Base-by-base conservation (phyloP, 1,140 invertebrate genomes). In the Papilio xuthus region DNA sequence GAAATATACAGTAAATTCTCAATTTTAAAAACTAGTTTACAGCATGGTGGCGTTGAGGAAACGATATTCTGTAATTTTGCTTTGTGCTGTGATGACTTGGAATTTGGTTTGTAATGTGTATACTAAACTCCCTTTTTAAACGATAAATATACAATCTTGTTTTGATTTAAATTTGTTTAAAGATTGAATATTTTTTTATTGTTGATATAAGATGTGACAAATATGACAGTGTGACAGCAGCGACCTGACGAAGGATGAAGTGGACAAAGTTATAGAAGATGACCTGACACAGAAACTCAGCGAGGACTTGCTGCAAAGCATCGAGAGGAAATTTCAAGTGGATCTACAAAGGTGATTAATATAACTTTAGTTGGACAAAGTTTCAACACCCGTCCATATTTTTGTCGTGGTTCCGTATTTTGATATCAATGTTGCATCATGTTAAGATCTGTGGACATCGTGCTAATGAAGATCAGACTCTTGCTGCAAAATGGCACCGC, bases 281-380 rank as follows among this genome's bases (percentile, higher is more conserved):
- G 92, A 93, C 74, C 88, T 93, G 20, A 93, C 92, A 0, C 80
- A 85, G 41, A 93, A 93, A 78, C 80, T 93, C 8, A 84, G 86
- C 0, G 86, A 85, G 15, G 92, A 93, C 50, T 81, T 93, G 41
- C 78, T 92, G 8, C 90, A 92, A 75, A 92, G 90, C 71, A 88
- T 93, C 44, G 90, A 93, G 80, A 89, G 84, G 79, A 93, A 93
- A 37, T 92, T 93, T 74, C 89, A 91, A 18, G 90, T 92, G 10
- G 92, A 93, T 76, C 81, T 93, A 15, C 86, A 93, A 81, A 91
- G 88, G 91, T 92, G 78, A 20, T 67, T 28, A 0, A 2, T 13
- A 4, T 28, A 13, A 63, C 53, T 12, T 60, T 60, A 53, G 53
- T 56, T 7, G 23, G 7, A 9, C 20, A 12, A 10, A 23, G 8